Conservation (phyloP, 2,113 vertebrate species). For the Astur gentilis region DNA sequence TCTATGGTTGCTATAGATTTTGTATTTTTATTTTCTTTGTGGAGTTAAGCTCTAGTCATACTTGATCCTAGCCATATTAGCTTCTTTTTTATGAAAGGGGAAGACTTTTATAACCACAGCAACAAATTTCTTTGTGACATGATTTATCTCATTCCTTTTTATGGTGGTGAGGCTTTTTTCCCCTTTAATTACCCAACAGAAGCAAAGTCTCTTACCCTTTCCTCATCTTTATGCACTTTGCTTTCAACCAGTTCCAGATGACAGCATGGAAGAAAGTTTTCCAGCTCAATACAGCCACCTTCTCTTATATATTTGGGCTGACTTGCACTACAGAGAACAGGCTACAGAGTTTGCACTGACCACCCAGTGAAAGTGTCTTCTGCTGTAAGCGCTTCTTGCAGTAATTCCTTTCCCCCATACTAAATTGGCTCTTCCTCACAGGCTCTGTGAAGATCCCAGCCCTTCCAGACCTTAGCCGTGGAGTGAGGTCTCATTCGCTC, state of each 20-base stretch:
- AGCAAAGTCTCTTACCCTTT: conserved; percentile 20
- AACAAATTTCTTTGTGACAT: conserved; percentile 2
- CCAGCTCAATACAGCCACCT: background rate
- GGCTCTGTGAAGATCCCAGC: background rate
- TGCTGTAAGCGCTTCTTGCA: background rate
- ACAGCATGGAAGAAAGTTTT: background rate
- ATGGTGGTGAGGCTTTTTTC: background rate
- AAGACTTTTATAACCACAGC: background rate
- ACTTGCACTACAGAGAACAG: background rate
- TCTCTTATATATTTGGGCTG: background rate
- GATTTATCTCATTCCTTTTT: conserved; percentile 11
- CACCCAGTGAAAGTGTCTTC: background rate
- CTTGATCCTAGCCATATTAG: background rate
- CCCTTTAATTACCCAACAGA: conserved; percentile 45
- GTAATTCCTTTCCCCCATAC: background rate
- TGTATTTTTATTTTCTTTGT: conserved; percentile 12
- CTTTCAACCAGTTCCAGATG: conserved; percentile 50
- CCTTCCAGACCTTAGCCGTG: background rate
- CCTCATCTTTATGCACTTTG: conserved; percentile 8
- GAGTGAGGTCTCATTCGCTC: background rate
- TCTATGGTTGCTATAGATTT: background rate
- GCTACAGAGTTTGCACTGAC: background rate
- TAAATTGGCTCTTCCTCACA: background rate
- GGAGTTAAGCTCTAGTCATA: background rate
- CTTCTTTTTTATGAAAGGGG: background rate